phyloP scores from a whole-genome alignment of 2,888 invertebrate species.

The Melikaiella ostensackeni region DNA sequence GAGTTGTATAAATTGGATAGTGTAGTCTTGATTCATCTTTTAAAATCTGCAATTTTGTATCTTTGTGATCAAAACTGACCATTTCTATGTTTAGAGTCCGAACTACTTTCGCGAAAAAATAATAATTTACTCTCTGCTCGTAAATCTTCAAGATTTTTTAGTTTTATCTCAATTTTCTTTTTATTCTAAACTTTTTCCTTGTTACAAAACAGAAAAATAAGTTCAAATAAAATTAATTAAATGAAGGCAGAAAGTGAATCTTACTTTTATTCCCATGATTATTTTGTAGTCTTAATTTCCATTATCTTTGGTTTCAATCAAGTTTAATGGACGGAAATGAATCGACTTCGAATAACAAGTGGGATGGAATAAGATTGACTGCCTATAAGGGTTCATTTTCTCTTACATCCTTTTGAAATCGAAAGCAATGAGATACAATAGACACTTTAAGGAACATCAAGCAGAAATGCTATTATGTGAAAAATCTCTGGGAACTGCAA shows the following conservation, averaged over 20 bases:
- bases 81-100: not conserved
- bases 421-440: not conserved
- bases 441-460: not conserved
- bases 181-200: not conserved
- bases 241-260: not conserved
- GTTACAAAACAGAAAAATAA: not conserved
- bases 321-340: not conserved
- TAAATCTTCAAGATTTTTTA: not conserved
- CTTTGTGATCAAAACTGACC: not conserved
- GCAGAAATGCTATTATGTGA: not conserved
- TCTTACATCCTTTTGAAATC: not conserved
- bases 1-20: not conserved
- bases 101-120: not conserved
- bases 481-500: not conserved
- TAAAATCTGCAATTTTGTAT: not conserved
- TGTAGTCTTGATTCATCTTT: conserved; percentile 18
- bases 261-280: too few relatives aligned
- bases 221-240: not conserved
- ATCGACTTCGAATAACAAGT: not conserved
- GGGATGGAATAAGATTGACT: not conserved
- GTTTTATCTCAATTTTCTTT: not conserved
- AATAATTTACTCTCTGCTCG: not conserved
- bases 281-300: not conserved
- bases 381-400: not conserved
- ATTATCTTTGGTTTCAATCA: not conserved